Evolutionary conservation across 2,797 vertebrate genomes (phyloP).

Genomic region (Acanthurus leucopareius): DNA sequence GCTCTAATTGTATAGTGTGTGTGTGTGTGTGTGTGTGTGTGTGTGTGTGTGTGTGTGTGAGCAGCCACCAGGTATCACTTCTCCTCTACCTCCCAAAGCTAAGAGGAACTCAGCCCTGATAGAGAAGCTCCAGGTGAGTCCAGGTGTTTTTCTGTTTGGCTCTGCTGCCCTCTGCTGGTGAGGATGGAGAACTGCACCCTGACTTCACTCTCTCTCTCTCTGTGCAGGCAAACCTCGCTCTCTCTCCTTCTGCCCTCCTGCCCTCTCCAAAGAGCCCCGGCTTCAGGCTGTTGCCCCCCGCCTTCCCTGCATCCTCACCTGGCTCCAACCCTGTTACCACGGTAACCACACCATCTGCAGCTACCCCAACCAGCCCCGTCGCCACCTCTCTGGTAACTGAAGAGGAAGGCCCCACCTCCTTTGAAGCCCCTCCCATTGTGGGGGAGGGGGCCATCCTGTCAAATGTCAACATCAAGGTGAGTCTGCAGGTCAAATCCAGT

Average conservation of each 20-base stretch:
- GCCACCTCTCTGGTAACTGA: constrained; percentile 20
- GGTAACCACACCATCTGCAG: constrained; percentile 17
- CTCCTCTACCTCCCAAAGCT: constrained; percentile 61
- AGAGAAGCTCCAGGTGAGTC: constrained; percentile 85
- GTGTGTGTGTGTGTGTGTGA: constrained; percentile 39
- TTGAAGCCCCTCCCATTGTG: constrained; percentile 74
- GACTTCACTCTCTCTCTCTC: neutral
- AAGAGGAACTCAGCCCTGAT: constrained; percentile 85
- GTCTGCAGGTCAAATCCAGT: neutral
- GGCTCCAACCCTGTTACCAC: neutral
- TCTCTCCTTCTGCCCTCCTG: constrained; percentile 67
- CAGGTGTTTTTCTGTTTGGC: constrained; percentile 12
- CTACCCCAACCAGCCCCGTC: constrained; percentile 52
- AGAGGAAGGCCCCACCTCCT: constrained; percentile 77
- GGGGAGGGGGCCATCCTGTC: constrained; percentile 73
- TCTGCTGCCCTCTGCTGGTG: constrained; percentile 56
- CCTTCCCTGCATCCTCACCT: constrained; percentile 45
- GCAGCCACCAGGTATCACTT: constrained; percentile 55
- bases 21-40: constrained; percentile 32
- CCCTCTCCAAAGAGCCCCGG: constrained; percentile 80
- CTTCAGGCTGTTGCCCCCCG: constrained; percentile 54
- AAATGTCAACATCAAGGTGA: constrained; percentile 81
- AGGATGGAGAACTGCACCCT: neutral
- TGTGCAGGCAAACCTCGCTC: constrained; percentile 77
- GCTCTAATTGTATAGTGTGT: neutral